These are phyloP conservation scores for Drosophila mauritiana DNA, from an alignment of 1,140 invertebrate species.

Conservation along the genomic window DNA sequence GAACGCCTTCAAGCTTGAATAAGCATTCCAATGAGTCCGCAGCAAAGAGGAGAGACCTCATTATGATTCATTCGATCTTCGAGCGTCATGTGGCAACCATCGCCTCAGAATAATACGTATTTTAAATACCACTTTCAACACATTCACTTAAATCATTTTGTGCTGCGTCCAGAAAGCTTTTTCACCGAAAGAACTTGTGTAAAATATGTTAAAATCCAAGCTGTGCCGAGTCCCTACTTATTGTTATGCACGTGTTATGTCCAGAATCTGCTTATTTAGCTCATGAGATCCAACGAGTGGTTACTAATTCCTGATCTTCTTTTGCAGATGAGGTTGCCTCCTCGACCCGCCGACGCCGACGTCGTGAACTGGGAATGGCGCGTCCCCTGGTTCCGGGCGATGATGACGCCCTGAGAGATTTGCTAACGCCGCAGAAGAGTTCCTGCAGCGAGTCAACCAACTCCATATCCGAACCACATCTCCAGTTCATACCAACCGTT, in stretches of 20 bases:
- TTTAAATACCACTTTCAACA: constrained; percentile 22
- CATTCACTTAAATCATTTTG: constrained; percentile 60
- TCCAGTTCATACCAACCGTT: not conserved
- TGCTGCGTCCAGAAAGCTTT: constrained; percentile 28
- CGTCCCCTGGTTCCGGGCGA: constrained; percentile 83
- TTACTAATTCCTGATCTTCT: not conserved
- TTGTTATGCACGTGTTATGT: constrained; percentile 52
- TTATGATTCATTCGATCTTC: constrained; percentile 32
- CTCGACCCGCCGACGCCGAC: constrained; percentile 78
- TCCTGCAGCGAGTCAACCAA: constrained; percentile 69
- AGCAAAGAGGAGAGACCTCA: not conserved
- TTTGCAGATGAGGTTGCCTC: constrained; percentile 82
- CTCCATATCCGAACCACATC: constrained; percentile 42
- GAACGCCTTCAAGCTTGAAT: constrained; percentile 59
- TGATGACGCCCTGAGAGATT: constrained; percentile 69
- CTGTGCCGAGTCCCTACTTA: constrained; percentile 14
- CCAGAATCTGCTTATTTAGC: not conserved
- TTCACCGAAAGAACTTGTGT: constrained; percentile 53
- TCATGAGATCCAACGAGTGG: not conserved
- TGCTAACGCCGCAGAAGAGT: constrained; percentile 66
- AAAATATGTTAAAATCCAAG: constrained; percentile 61
- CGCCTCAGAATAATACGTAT: constrained; percentile 6
- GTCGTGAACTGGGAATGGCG: constrained; percentile 83
- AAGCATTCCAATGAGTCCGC: constrained; percentile 13
- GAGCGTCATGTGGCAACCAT: constrained; percentile 17